Percentiles rank a stretch among this genome's conserved stretches.
phyloP scores from a whole-genome alignment of 2,113 vertebrate species.

The Astur gentilis region DNA sequence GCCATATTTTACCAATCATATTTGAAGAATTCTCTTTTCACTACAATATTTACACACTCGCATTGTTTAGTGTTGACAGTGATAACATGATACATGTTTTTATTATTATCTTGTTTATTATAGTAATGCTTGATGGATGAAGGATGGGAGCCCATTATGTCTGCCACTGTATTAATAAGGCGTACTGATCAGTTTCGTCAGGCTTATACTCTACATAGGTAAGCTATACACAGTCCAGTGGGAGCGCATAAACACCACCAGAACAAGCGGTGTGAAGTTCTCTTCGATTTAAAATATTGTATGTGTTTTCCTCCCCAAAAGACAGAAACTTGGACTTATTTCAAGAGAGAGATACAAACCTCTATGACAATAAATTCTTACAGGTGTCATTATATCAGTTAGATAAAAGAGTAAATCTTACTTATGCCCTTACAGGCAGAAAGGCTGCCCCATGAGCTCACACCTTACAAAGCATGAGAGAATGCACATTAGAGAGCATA shows the following conservation, averaged over 20 bases:
- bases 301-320: neutral
- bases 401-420: neutral
- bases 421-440: neutral
- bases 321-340: neutral
- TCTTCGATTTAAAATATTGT: neutral
- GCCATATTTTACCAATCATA: neutral
- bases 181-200: neutral
- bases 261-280: neutral
- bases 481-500: neutral
- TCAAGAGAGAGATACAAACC: neutral
- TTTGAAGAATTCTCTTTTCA: neutral
- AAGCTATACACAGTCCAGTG: neutral
- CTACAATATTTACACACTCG: neutral
- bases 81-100: neutral
- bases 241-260: neutral
- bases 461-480: neutral
- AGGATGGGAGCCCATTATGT: neutral
- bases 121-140: neutral
- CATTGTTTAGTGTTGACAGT: neutral
- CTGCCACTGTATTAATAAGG: neutral
- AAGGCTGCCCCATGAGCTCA: neutral
- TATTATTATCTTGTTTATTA: neutral
- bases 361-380: neutral
- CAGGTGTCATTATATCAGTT: neutral
- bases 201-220: neutral